Evolutionary conservation across 1,140 invertebrate species (phyloP), one percentile per base, ranked within the genome.

Genomic region (Metopolophium dirhodum): DNA sequence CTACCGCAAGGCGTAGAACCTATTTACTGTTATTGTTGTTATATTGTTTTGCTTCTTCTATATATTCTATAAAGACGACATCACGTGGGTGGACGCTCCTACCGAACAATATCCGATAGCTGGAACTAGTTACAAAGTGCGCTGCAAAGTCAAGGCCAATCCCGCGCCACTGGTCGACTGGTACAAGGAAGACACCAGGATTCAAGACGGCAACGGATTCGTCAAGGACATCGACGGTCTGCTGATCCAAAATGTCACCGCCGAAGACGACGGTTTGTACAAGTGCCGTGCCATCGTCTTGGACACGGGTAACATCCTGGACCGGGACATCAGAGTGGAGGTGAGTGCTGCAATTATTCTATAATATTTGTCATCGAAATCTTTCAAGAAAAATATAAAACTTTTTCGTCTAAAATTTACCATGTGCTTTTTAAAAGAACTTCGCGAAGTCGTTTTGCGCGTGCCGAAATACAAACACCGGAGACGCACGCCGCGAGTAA

Each of bases 31-130:
- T 8, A 22, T 82, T 82, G 77, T 7, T 83, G 8, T 77, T 77
- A 26, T 85, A 26, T 85, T 26, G 8, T 85, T 93, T 68, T 54
- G 7, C 35, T 93, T 94, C 93, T 93, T 94, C 93, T 92, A 85
- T 95, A 94, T 94, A 93, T 94, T 94, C 22, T 22, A 96, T 96
- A 94, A 95, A 98, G 98, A 98, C 94, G 96, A 97, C 45, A 98
- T 99, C 47, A 97, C 97, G 87, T 99, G 97, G 96, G 96, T 96
- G 41, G 97, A 98, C 95, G 98, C 98, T 1, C 98, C 98, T n/a
- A 95, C 96, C 94, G 97, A 97, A 95, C 98, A 99, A 95, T 97
- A 96, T 95, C 97, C 98, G 0, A 97, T 97, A n/a, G 96, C 97
- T 47, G 97, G 97, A 9, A 96, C 96, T 92, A 96, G 98, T 94